These are phyloP conservation scores for Pollimyrus isidori DNA, from an alignment of 2,113 vertebrate species.

Conservation along the genomic window DNA sequence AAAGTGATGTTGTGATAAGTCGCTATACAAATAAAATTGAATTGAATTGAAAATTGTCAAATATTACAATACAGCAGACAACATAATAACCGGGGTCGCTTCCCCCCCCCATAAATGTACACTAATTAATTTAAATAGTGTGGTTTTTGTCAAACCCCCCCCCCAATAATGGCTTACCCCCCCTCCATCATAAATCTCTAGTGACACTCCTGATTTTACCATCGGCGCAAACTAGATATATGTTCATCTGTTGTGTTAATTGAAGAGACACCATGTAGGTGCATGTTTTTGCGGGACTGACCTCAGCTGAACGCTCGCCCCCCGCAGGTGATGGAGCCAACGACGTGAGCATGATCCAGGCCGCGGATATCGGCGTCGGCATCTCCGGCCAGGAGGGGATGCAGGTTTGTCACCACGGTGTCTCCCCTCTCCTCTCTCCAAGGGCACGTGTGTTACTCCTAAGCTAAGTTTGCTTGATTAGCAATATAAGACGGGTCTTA, in stretches of 20 bases:
- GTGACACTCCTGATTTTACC: neutral
- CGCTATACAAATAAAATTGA: too few relatives aligned
- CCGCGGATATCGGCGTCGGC: constrained; percentile 84
- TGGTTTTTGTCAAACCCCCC: too few relatives aligned
- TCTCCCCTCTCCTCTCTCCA: neutral
- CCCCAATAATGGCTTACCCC: neutral
- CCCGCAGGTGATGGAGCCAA: constrained; percentile 86
- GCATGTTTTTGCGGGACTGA: neutral
- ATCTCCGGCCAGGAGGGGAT: constrained; percentile 94
- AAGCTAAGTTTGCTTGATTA: neutral
- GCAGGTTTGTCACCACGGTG: constrained; percentile 68
- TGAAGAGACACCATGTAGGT: neutral
- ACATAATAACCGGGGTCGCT: neutral
- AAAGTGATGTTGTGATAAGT: too few relatives aligned
- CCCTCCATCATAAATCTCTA: neutral
- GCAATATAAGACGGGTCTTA: neutral
- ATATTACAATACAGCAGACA: neutral
- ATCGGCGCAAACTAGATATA: neutral
- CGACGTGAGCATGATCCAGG: constrained; percentile 95
- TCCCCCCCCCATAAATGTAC: too few relatives aligned
- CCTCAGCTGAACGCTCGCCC: neutral
- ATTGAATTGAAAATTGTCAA: neutral
- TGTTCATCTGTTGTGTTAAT: neutral
- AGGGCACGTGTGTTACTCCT: neutral
- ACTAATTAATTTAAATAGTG: too few relatives aligned